Evolutionary conservation across 1,140 invertebrate genomes (phyloP).

Genomic region (Zaprionus africanus): DNA sequence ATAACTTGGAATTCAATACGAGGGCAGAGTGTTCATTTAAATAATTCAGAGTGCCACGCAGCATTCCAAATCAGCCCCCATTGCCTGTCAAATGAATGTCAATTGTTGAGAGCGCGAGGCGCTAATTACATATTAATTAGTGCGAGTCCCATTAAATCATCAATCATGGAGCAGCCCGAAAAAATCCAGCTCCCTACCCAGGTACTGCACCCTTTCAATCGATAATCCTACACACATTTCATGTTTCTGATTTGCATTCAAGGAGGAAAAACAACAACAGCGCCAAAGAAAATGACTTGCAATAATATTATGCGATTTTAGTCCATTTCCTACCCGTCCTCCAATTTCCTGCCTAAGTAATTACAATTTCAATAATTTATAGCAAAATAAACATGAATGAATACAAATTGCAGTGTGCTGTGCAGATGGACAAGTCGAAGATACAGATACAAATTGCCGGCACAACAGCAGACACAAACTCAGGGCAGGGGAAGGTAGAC

Average conservation of each 20-base stretch:
- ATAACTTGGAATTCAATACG: slow-evolving; percentile 34
- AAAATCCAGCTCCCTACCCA: slow-evolving; percentile 19
- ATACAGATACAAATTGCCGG: slow-evolving; percentile 22
- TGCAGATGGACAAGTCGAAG: slow-evolving; percentile 34
- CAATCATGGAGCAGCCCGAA: slow-evolving; percentile 59
- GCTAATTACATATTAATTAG: slow-evolving; percentile 74
- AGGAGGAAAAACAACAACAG: background rate
- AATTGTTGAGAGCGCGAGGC: slow-evolving; percentile 22
- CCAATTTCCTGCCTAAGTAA: slow-evolving; percentile 70
- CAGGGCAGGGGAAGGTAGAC: background rate
- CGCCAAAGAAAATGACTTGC: slow-evolving; percentile 20
- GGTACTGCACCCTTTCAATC: background rate
- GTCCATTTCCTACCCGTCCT: slow-evolving; percentile 37
- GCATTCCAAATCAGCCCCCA: slow-evolving; percentile 13
- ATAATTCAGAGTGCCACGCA: slow-evolving; percentile 8
- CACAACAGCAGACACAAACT: slow-evolving; percentile 18
- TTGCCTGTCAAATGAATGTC: slow-evolving; percentile 66
- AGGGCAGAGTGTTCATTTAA: slow-evolving; percentile 31
- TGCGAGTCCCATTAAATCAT: slow-evolving; percentile 46
- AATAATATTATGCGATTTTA: slow-evolving; percentile 46
- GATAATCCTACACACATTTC: slow-evolving; percentile 4
- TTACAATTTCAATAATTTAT: slow-evolving; percentile 80
- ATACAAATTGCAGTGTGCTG: slow-evolving; percentile 38
- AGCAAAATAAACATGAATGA: slow-evolving; percentile 63
- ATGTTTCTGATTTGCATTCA: slow-evolving; percentile 66